Evolutionary conservation across 2,113 vertebrate species (phyloP), one percentile per base, ranked within the genome.

Genomic region (Solenodon paradoxus): DNA sequence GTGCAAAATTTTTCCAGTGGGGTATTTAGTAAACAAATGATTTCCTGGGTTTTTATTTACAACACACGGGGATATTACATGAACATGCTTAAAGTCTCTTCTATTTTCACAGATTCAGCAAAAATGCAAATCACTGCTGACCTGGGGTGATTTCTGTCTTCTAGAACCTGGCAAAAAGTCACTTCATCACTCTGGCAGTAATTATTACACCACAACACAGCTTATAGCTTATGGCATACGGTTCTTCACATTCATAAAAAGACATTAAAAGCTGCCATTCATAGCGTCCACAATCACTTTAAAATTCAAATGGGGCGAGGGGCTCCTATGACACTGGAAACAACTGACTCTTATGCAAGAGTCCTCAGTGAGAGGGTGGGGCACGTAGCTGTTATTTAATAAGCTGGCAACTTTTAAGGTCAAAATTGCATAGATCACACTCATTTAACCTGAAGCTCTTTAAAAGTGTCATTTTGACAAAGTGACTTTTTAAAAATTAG

Each of bases 391-490:
- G 77, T 57, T 74, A 74, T 1, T 9, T 20, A 63, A 93, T 7
- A 51, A 53, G 57, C 72, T 20, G 66, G 83, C 96, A 89, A 95
- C 93, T 94, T 95, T 94, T 89, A 96, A 97, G 77, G 75, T 96
- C 96, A 59, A 75, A 71, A 82, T 30, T 40, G 59, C 53, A 71
- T 22, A 66, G 68, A 78, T 77, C 85, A 92, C 32, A 35, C 45
- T 81, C 30, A 17, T 92, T 82, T 78, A 77, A 93, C 95, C 96
- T 95, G 83, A 94, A 96, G 80, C 87, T 95, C 92, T 97, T 84
- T 47, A 24, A 64, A 89, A 95, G 97, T 96, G 95, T 97, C 97
- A 97, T 95, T 97, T 82, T 97, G 96, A 97, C 97, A 96, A 96
- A 97, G 95, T 87, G 95, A 97, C 97, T 97, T 96, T 93, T 86